Evolutionary conservation across 30 jellyfish, hydroid and myxozoan genomes (phyloP).

Genomic region (Clytia hemisphaerica): DNA sequence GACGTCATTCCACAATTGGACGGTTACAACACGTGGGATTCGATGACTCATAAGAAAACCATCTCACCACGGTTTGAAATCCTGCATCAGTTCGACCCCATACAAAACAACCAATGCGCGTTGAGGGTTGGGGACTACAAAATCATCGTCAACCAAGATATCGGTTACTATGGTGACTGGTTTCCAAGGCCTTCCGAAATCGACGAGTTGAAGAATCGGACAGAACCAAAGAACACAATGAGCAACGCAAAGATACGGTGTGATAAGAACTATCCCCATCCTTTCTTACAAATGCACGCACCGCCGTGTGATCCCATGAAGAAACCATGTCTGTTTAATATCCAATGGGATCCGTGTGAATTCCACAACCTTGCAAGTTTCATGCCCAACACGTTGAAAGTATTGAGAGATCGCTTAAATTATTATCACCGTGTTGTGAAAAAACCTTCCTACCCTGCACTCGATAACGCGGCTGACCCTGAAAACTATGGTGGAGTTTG

Average conservation of each 20-base stretch:
- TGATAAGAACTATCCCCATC: conserved; percentile 92
- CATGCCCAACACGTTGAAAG: conserved; percentile 92
- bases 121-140: conserved; percentile 95
- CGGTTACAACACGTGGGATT: conserved; percentile 73
- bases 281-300: conserved; percentile 86
- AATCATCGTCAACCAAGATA: conserved; percentile 74
- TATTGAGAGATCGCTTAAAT: conserved; percentile 65
- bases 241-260: conserved; percentile 67
- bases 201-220: conserved; percentile 57
- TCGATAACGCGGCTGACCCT: conserved; percentile 74
- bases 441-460: conserved; percentile 75
- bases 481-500: conserved; percentile 84
- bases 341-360: conserved; percentile 99
- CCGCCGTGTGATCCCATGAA: conserved; percentile 98
- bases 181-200: conserved; percentile 88
- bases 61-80: conserved; percentile 74
- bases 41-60: conserved; percentile 35
- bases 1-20: conserved; percentile 39
- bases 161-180: conserved; percentile 96
- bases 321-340: conserved; percentile 96
- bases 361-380: conserved; percentile 96
- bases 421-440: conserved; percentile 46
- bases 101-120: conserved; percentile 74
- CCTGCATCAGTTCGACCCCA: conserved; percentile 87
- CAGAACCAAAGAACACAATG: conserved; percentile 34